phyloP scores from a whole-genome alignment of 1,140 invertebrate genomes.

The Calycopis cecrops region DNA sequence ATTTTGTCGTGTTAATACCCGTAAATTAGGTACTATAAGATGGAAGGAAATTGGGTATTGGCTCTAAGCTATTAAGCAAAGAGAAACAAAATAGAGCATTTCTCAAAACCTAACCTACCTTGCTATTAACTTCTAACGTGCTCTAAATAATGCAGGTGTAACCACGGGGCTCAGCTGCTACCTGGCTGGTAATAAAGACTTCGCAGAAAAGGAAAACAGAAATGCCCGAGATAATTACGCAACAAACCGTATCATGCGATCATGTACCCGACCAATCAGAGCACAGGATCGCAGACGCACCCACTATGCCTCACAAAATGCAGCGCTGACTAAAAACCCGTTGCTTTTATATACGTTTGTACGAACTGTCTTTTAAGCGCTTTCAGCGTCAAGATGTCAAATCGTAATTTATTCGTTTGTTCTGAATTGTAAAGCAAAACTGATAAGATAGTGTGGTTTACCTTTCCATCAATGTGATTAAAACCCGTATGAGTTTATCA shows the following conservation, averaged over 20 bases:
- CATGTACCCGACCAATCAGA: conserved; percentile 31
- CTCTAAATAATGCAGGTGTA: neutral
- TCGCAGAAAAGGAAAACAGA: neutral
- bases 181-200: neutral
- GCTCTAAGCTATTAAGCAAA: too few relatives aligned
- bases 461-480: neutral
- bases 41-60: too few relatives aligned
- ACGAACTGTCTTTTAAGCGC: neutral
- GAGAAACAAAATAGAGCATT: too few relatives aligned
- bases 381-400: neutral
- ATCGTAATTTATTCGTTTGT: conserved; percentile 2
- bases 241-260: conserved; percentile 34
- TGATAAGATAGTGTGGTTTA: conserved; percentile 2
- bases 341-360: neutral
- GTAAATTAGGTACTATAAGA: too few relatives aligned
- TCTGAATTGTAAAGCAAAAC: conserved; percentile 5
- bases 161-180: neutral
- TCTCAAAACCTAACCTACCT: too few relatives aligned
- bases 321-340: conserved; percentile 11
- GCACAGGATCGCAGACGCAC: conserved; percentile 31
- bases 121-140: neutral
- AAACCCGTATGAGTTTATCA: too few relatives aligned
- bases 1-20: too few relatives aligned
- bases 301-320: conserved; percentile 18
- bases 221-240: conserved; percentile 5